phyloP scores from a whole-genome alignment of 2,888 invertebrate species.

The Venustoraphidia nigricollis region DNA sequence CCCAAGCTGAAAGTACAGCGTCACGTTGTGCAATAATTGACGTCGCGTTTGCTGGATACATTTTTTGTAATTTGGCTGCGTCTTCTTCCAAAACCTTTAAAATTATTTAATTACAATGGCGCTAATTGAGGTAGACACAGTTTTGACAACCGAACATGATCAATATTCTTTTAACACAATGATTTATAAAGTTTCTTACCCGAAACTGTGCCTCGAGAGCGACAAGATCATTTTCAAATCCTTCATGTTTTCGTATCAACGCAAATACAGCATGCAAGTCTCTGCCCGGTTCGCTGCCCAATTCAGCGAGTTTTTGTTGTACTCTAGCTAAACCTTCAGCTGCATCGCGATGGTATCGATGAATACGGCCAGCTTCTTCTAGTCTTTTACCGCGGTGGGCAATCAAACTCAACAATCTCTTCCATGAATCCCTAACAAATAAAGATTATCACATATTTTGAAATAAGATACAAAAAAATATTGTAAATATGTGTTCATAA shows the following conservation, averaged over 20 bases:
- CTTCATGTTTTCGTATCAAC: slow-evolving; percentile 74
- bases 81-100: slow-evolving; percentile 76
- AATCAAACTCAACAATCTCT: slow-evolving; percentile 71
- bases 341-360: slow-evolving; percentile 92
- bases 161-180: no score
- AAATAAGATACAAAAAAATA: slow-evolving; percentile 8
- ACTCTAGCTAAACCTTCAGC: slow-evolving; percentile 81
- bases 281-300: slow-evolving; percentile 62
- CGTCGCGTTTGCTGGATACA: slow-evolving; percentile 83
- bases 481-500: background rate
- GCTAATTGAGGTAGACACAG: no score
- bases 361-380: slow-evolving; percentile 90
- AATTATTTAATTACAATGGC: background rate
- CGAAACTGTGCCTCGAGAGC: slow-evolving; percentile 84
- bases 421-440: slow-evolving; percentile 59
- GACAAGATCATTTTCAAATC: slow-evolving; percentile 83
- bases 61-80: slow-evolving; percentile 68
- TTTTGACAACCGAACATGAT: no score
- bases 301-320: slow-evolving; percentile 74
- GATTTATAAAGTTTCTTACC: slow-evolving; percentile 20
- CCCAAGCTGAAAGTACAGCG: slow-evolving; percentile 78
- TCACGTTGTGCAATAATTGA: slow-evolving; percentile 80
- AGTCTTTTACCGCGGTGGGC: slow-evolving; percentile 74
- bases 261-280: slow-evolving; percentile 78
- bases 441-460: slow-evolving; percentile 5